Base-by-base conservation (phyloP, 2,113 vertebrate genomes). In the Gobius niger region DNA sequence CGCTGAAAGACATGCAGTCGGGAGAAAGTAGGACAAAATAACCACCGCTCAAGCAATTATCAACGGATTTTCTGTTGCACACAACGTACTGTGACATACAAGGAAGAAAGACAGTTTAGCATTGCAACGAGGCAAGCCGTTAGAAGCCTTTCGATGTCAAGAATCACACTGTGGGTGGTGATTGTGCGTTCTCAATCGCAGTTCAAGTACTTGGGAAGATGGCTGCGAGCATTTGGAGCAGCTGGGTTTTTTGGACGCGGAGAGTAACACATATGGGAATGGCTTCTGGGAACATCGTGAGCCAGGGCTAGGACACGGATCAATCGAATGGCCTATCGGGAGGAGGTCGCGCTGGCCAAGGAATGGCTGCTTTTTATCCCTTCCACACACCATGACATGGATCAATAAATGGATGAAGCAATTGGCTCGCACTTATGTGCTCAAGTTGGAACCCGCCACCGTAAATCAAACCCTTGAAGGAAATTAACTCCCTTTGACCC, bases 361-460 rank as follows among this genome's bases (percentile, higher is more conserved):
- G 24, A 40, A 41, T 73, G 72, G 71, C 74, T 75, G 41, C 52
- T 74, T 47, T 47, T 80, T 63, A 9, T 60, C 73, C 75, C 68
- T 82, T 74, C 60, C 52, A 65, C 34, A 72, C 67, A 2, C 24
- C 24, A 82, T 69, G 65, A 84, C 66, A 72, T 9, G 44, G 72
- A 88, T 89, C 85, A 84, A 82, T 88, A 78, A 67, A 76, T 75
- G 82, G 67, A 84, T 75, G 62, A 75, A 83, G 67, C 78, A 73
- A 78, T 76, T 75, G 63, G 51, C 44, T 34, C 16, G 24, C 10
- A 18, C 52, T 54, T 54, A 54, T 54, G 78, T 65, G 70, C 67
- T 75, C 40, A 81, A 64, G 11, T 72, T 60, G 56, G 54, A 83
- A 61, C 73, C 69, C 54, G 72, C 65, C 53, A 54, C 7, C 68